Conservation (phyloP, 2,888 invertebrate genomes). For the Eutolmus rufibarbis region DNA sequence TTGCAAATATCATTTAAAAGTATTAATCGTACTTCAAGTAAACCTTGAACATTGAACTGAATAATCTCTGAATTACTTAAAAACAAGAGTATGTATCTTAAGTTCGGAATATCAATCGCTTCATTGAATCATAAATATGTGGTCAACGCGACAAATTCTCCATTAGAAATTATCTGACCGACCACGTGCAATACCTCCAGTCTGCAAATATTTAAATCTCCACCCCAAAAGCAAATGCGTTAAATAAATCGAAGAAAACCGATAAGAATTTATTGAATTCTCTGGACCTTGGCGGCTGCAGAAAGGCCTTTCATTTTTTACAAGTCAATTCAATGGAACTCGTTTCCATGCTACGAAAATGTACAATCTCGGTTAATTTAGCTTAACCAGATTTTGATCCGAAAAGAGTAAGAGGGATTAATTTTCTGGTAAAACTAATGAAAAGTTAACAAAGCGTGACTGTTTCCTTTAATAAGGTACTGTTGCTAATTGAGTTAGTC, state of each 20-base stretch:
- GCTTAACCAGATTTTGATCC: neutral
- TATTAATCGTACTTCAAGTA: neutral
- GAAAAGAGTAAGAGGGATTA: neutral
- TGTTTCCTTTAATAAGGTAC: neutral
- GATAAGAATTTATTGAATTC: neutral
- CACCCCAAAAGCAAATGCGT: neutral
- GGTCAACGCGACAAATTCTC: neutral
- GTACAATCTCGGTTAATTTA: neutral
- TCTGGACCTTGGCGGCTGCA: neutral
- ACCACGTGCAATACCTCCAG: neutral
- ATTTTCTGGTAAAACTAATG: neutral
- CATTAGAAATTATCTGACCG: neutral
- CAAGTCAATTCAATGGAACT: neutral
- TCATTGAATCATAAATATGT: neutral
- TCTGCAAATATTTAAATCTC: neutral
- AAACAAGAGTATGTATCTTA: neutral
- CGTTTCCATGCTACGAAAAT: neutral
- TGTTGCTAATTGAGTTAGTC: neutral
- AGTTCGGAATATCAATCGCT: neutral
- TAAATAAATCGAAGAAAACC: neutral
- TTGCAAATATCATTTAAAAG: neutral
- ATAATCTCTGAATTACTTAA: neutral
- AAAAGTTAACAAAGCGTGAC: neutral
- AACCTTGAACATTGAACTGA: neutral
- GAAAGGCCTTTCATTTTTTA: conserved; percentile 17